phyloP scores from a whole-genome alignment of 2,113 vertebrate genomes.

The Oncorhynchus nerka region DNA sequence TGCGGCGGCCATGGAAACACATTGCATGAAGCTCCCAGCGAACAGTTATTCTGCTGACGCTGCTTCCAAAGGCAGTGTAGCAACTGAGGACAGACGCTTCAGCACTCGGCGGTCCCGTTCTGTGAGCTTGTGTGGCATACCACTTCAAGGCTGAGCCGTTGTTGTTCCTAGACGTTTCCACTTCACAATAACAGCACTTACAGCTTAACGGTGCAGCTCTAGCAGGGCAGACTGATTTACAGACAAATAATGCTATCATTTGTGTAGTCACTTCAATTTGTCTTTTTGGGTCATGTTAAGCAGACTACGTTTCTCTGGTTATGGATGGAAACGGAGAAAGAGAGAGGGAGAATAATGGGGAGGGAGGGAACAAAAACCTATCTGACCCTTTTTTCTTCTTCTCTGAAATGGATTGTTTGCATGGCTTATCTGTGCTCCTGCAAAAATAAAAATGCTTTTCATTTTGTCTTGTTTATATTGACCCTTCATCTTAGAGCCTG shows the following conservation, averaged over 20 bases:
- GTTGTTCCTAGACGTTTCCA: too few species aligned
- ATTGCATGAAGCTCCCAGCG: too few species aligned
- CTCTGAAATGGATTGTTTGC: slow-evolving; percentile 10
- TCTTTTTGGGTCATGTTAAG: background rate
- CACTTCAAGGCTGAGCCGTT: too few species aligned
- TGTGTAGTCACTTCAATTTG: background rate
- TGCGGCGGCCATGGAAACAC: too few species aligned
- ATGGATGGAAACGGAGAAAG: background rate
- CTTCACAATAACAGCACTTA: too few species aligned
- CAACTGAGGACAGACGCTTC: too few species aligned
- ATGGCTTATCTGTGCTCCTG: slow-evolving; percentile 1
- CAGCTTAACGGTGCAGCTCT: too few species aligned
- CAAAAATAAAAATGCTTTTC: background rate
- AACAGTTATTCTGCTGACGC: too few species aligned
- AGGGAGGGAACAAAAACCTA: background rate
- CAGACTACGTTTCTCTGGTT: slow-evolving; percentile 5
- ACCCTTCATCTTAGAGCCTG: slow-evolving; percentile 44
- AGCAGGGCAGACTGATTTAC: slow-evolving; percentile 12
- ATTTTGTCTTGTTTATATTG: slow-evolving; percentile 38
- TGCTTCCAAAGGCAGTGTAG: too few species aligned
- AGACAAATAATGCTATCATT: background rate
- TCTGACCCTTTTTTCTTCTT: slow-evolving; percentile 35
- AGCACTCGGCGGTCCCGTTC: too few species aligned
- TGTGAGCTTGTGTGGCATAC: too few species aligned
- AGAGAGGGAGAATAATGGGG: background rate